These are phyloP conservation scores for Heterodera carotae DNA, from an alignment of 1,140 invertebrate species.

Conservation along the genomic window DNA sequence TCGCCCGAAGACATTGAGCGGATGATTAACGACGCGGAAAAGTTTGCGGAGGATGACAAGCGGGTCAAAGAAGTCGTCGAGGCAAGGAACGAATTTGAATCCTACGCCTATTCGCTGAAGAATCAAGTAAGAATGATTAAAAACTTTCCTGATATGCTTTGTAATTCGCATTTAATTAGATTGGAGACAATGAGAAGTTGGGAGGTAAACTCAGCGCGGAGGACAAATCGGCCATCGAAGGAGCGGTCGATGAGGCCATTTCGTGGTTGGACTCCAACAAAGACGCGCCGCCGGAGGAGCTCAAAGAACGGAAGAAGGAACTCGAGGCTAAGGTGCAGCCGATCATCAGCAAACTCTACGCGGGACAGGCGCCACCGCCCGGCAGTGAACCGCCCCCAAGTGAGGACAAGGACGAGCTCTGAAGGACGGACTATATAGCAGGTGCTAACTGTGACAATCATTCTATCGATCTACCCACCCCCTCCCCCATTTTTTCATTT, in stretches of 20 bases:
- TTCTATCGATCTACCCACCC: neutral
- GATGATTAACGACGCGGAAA: slow-evolving; percentile 98
- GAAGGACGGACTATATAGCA: slow-evolving; percentile 34
- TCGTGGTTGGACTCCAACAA: slow-evolving; percentile 96
- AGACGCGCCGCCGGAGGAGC: slow-evolving; percentile 88
- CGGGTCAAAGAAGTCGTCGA: slow-evolving; percentile 95
- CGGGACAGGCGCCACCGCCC: slow-evolving; percentile 74
- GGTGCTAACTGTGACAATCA: neutral
- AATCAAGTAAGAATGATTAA: slow-evolving; percentile 74
- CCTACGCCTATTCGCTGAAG: slow-evolving; percentile 95
- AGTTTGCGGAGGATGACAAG: slow-evolving; percentile 97
- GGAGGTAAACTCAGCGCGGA: slow-evolving; percentile 85
- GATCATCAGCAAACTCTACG: slow-evolving; percentile 91
- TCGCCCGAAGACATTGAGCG: slow-evolving; percentile 96
- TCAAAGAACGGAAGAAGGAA: slow-evolving; percentile 95
- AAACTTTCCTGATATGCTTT: neutral
- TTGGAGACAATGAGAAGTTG: slow-evolving; percentile 95
- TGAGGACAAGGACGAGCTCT: slow-evolving; percentile 64
- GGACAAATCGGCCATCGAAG: slow-evolving; percentile 93
- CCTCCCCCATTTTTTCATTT: slow-evolving; percentile 1
- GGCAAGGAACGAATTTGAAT: slow-evolving; percentile 87
- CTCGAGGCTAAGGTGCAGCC: slow-evolving; percentile 92
- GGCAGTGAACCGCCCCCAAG: slow-evolving; percentile 60
- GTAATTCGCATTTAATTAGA: slow-evolving; percentile 45
- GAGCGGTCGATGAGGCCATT: slow-evolving; percentile 89